Base-by-base conservation (phyloP, 2,113 vertebrate genomes). In the Ameiurus melas region DNA sequence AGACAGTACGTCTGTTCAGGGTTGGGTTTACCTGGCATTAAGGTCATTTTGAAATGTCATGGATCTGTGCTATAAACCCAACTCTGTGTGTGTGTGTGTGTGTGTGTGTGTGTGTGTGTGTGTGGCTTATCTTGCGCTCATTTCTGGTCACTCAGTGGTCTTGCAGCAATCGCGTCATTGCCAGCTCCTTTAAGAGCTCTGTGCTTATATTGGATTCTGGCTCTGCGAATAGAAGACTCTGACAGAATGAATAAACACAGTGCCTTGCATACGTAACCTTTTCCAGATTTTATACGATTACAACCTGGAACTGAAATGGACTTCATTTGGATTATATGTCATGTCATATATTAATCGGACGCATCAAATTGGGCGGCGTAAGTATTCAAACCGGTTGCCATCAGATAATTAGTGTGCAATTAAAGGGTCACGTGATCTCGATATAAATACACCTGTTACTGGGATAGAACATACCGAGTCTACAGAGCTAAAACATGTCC, bases 101-200 rank as follows among this genome's bases (percentile, higher is more conserved):
- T 17, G 13, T 17, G 12, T 33, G 73, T 13, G 19, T 22, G 71
- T 73, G 16, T 71, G n/a, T 68, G 64, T 30, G 66, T 33, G 36
- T 43, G 71, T 43, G 16, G 3, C 25, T 51, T 25, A 78, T 78
- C 39, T 53, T 53, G 75, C 43, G 27, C 27, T 55, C 7, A 80
- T 33, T 80, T 80, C 78, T 58, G 53, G 6, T 30, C 75, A 51
- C 43, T 51, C 43, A n/a, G 43, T 53, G n/a, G 77, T 55, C 47
- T 55, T 55, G 51, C 77, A n/a, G 51, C 1, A 79, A 30, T 17
- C 55, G 75, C 22, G 6, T 80, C 51, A 30, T 30, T 80, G 77
- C 77, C 78, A 81, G n/a, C 53, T 81, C 16, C n/a, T 81, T 81
- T 19, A 79, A 55, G 9, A 81, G 78, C 53, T 22, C 17, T 33